phyloP scores from a whole-genome alignment of 64 coral and sea anemone species.

The Trachythela sp. region DNA sequence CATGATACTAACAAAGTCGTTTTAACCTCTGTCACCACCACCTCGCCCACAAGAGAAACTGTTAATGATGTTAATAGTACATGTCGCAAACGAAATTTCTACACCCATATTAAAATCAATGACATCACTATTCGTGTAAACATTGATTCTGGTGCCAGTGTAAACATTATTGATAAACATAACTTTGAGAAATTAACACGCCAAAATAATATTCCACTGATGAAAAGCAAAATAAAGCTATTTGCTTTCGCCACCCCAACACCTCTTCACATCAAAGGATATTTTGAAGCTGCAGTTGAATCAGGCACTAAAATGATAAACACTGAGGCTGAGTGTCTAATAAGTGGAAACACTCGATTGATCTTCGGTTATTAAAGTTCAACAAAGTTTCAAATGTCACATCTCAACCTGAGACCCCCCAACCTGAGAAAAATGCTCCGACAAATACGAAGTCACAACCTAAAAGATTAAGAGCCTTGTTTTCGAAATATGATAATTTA shows the following conservation, averaged over 20 bases:
- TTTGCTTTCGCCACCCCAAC: background rate
- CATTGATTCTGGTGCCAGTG: constrained; percentile 12
- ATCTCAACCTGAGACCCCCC: background rate
- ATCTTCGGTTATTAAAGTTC: background rate
- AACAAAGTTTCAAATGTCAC: background rate
- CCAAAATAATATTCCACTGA: background rate
- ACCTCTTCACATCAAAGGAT: background rate
- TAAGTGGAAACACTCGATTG: background rate
- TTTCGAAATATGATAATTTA: background rate
- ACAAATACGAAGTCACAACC: background rate
- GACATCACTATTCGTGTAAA: background rate
- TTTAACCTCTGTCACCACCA: background rate
- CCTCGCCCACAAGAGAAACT: background rate
- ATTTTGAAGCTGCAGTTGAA: constrained; percentile 2
- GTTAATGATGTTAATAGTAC: background rate
- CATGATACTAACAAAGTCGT: background rate
- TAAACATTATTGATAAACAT: background rate
- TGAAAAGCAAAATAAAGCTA: background rate
- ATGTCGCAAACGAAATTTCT: background rate
- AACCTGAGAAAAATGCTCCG: background rate
- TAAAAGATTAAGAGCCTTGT: background rate
- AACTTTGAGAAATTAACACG: background rate
- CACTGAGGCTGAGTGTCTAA: background rate
- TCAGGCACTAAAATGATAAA: background rate
- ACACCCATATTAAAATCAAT: constrained; percentile 13